Percentiles rank a stretch among this genome's conserved stretches.
Evolutionary conservation across 1,140 invertebrate genomes (phyloP).

Genomic region (Bombus huntii): DNA sequence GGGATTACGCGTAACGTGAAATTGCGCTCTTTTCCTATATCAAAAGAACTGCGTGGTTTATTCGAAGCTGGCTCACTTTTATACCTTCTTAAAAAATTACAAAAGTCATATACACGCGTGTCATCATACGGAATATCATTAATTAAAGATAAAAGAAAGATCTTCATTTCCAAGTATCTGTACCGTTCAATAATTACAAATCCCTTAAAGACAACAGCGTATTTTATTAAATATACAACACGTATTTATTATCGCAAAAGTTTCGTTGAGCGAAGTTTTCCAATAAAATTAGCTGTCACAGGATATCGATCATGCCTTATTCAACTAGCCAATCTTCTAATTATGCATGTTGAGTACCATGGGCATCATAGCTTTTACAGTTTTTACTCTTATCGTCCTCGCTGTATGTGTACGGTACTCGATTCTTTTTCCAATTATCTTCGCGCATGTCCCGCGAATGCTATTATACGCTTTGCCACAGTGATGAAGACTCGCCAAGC

Average conservation of each 20-base stretch:
- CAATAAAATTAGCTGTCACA: background rate
- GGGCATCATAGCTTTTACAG: background rate
- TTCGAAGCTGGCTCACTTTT: background rate
- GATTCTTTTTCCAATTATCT: constrained; percentile 32
- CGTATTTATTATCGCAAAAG: background rate
- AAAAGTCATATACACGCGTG: background rate
- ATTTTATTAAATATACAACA: background rate
- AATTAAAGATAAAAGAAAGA: background rate
- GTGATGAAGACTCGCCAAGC: constrained; percentile 41
- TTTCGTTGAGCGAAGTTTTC: background rate
- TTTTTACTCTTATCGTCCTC: background rate
- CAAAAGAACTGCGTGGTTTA: constrained; percentile 21
- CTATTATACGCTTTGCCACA: constrained; percentile 33
- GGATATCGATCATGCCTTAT: too few species aligned
- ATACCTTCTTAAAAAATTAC: background rate
- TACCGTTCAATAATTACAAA: background rate
- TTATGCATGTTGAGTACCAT: background rate
- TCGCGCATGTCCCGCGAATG: constrained; percentile 27
- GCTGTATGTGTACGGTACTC: background rate
- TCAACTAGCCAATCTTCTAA: background rate
- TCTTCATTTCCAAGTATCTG: background rate
- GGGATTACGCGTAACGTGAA: constrained; percentile 3
- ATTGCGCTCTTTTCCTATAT: background rate
- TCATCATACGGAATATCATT: background rate
- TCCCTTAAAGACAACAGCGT: too few species aligned